These are phyloP conservation scores for Lamproptera curius DNA, from an alignment of 2,888 invertebrate genomes.

Conservation along the genomic window DNA sequence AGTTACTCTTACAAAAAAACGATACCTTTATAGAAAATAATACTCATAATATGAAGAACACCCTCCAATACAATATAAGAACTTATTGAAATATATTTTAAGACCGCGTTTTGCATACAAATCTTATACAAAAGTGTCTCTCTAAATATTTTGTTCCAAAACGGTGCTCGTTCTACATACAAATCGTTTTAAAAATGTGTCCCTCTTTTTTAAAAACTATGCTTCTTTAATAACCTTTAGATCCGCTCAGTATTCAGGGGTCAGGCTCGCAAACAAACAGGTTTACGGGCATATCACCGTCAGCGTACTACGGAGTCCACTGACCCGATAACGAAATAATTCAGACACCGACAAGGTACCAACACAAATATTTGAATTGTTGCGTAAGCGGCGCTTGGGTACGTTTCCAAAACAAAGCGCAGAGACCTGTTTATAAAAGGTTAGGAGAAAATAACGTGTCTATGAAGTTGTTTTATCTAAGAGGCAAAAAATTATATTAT, in stretches of 20 bases:
- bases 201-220: neutral
- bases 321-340: constrained; percentile 10
- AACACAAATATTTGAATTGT: constrained; percentile 11
- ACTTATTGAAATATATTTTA: neutral
- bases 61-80: neutral
- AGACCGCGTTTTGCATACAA: neutral
- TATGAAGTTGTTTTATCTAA: too few species aligned
- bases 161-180: neutral
- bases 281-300: constrained; percentile 11
- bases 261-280: constrained; percentile 17
- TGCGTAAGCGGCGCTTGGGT: constrained; percentile 5
- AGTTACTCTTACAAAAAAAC: too few species aligned
- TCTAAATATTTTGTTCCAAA: neutral
- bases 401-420: too few species aligned
- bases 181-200: neutral
- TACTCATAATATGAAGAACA: too few species aligned
- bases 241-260: constrained; percentile 13
- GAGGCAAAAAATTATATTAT: too few species aligned
- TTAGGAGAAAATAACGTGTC: too few species aligned
- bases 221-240: neutral
- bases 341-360: constrained; percentile 2
- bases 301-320: constrained; percentile 10
- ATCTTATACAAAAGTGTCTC: neutral
- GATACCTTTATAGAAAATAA: too few species aligned
- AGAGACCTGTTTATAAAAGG: too few species aligned